Percentiles rank a stretch among this genome's conserved stretches.
Evolutionary conservation across 2,888 invertebrate species (phyloP).

Genomic region (Cylloceria caligata): DNA sequence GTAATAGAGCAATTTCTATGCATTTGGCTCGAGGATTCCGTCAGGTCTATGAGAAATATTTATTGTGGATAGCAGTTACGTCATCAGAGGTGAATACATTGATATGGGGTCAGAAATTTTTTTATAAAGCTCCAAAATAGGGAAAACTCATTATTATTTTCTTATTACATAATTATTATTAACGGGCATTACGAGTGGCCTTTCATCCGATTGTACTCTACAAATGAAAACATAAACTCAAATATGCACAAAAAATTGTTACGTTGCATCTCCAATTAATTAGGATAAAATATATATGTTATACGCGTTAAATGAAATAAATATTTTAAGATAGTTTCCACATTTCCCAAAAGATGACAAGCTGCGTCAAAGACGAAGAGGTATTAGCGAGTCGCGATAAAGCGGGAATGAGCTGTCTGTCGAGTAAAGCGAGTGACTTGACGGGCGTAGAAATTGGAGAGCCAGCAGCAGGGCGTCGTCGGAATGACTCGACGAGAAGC

Average conservation of each 20-base stretch:
- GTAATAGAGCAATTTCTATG: not conserved
- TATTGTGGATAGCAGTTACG: too few species aligned
- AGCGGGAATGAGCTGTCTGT: not conserved
- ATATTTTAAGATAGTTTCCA: not conserved
- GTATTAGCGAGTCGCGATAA: conserved; percentile 11
- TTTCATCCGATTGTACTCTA: too few species aligned
- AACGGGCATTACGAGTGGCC: too few species aligned
- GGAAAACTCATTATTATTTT: too few species aligned
- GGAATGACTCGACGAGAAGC: conserved; percentile 35
- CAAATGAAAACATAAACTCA: too few species aligned
- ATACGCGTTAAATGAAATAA: not conserved
- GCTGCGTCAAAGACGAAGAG: conserved; percentile 4
- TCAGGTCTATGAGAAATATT: not conserved
- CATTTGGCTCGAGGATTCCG: not conserved
- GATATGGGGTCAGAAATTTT: not conserved
- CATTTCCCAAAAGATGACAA: conserved; percentile 24
- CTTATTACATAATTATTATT: too few species aligned
- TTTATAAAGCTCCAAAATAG: too few species aligned
- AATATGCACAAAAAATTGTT: too few species aligned
- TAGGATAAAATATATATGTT: not conserved
- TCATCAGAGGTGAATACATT: too few species aligned
- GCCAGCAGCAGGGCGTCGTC: not conserved
- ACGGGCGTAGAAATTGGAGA: not conserved
- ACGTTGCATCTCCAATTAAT: not conserved
- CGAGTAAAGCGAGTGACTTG: conserved; percentile 6